Evolutionary conservation across 2,797 vertebrate species (phyloP).

Genomic region (Masticophis lateralis): DNA sequence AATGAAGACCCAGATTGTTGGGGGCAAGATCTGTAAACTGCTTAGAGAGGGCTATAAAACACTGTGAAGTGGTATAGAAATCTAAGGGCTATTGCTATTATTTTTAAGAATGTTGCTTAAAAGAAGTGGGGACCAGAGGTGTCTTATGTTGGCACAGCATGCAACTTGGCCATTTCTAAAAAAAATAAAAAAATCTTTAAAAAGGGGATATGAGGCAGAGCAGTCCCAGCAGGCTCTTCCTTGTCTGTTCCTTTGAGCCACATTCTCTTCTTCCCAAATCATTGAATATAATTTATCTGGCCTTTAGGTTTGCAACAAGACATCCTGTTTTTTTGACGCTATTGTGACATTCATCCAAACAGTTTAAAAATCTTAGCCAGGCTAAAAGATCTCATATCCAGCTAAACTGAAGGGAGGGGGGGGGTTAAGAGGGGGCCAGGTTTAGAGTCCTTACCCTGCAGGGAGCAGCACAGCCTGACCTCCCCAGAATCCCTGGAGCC

Average conservation of each 20-base stretch:
- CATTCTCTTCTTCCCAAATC: not conserved
- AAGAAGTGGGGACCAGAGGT: too few relatives aligned
- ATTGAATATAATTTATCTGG: not conserved
- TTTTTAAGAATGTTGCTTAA: too few relatives aligned
- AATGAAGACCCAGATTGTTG: not conserved
- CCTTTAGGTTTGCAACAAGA: not conserved
- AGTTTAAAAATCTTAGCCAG: not conserved
- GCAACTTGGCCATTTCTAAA: not conserved
- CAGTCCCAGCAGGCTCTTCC: not conserved
- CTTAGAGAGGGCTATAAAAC: too few relatives aligned
- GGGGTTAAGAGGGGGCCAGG: too few relatives aligned
- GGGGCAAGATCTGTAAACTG: too few relatives aligned
- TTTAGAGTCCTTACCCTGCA: too few relatives aligned
- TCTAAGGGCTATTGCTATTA: too few relatives aligned
- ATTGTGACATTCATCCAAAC: not conserved
- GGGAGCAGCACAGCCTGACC: too few relatives aligned
- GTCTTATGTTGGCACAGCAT: too few relatives aligned
- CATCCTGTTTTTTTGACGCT: not conserved
- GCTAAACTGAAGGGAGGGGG: too few relatives aligned
- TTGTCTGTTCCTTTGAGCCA: not conserved
- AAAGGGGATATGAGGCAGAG: not conserved
- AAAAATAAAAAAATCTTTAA: not conserved
- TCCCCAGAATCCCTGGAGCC: too few relatives aligned
- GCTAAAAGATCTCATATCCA: not conserved
- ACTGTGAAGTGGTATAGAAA: too few relatives aligned